Conservation (phyloP, 2,888 invertebrate species). For the Tipula vernalis region DNA sequence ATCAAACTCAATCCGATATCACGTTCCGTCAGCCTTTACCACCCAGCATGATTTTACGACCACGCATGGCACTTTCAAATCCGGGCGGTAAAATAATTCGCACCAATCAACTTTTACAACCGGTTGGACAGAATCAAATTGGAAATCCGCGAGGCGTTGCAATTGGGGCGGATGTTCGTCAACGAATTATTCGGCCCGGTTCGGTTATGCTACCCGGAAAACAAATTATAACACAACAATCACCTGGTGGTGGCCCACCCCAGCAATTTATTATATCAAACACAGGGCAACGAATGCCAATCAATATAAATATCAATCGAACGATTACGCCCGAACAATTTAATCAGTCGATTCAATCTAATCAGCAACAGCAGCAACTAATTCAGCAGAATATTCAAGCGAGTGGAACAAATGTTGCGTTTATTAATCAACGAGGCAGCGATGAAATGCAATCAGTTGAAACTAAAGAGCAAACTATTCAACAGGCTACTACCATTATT, state of each 20-base stretch:
- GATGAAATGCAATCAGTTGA: neutral
- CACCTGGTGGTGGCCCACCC: neutral
- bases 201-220: conserved; percentile 16
- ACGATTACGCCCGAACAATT: neutral
- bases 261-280: neutral
- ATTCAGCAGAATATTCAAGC: neutral
- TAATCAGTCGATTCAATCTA: neutral
- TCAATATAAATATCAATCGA: neutral
- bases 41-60: conserved; percentile 38
- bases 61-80: conserved; percentile 20
- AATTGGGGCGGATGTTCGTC: conserved; percentile 23
- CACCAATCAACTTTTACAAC: conserved; percentile 10
- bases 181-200: conserved; percentile 25
- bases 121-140: neutral
- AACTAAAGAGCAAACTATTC: neutral
- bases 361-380: neutral
- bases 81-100: conserved; percentile 12
- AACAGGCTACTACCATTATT: neutral
- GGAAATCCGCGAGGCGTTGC: conserved; percentile 13
- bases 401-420: neutral
- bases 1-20: conserved; percentile 37
- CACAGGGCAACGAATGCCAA: conserved; percentile 7
- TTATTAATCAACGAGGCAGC: neutral
- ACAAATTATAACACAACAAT: conserved; percentile 16
- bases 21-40: conserved; percentile 61